Evolutionary conservation across 2,113 vertebrate species (phyloP).

Genomic region (Pan troglodytes): NHGRI_mPanTro3-v2.1_pri NC_086015.1:178237501-178238000

Average conservation of each 20-base stretch:
- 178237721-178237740: background rate
- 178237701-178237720: constrained; percentile 6
- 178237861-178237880: background rate
- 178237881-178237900: background rate
- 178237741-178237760: background rate
- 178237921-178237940: background rate
- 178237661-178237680: background rate
- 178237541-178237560: background rate
- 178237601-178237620: accelerated
- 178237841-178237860: background rate
- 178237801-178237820: background rate
- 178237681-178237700: background rate
- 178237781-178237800: background rate
- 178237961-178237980: background rate
- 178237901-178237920: background rate
- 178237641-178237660: background rate
- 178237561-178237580: background rate
- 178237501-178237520: background rate
- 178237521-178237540: background rate
- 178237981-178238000: constrained; percentile 3
- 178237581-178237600: background rate
- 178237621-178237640: background rate
- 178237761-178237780: background rate
- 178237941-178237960: background rate
- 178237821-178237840: background rate